Evolutionary conservation across 2,888 invertebrate genomes (phyloP).

Genomic region (Nymphalis polychloros): DNA sequence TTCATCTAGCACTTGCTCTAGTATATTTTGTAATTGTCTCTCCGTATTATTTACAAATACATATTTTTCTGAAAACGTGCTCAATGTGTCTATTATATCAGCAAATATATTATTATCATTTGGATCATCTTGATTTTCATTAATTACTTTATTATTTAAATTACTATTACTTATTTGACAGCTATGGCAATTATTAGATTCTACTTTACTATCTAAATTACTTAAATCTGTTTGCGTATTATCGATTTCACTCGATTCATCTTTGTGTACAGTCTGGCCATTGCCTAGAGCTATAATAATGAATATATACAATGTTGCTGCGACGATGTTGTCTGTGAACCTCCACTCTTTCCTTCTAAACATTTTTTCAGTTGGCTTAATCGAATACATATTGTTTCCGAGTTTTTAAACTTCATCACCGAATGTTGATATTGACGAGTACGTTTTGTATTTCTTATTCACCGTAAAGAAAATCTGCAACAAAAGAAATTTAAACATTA

Average conservation of each 20-base stretch:
- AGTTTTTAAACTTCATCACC: conserved; percentile 67
- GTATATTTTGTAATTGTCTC: conserved; percentile 68
- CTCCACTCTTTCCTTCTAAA: conserved; percentile 62
- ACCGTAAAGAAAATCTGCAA: conserved; percentile 62
- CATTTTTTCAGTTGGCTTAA: conserved; percentile 48
- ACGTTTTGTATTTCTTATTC: conserved; percentile 42
- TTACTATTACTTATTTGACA: conserved; percentile 66
- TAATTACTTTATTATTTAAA: conserved; percentile 41
- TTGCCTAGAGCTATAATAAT: conserved; percentile 54
- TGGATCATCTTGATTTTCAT: conserved; percentile 34
- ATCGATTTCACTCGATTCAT: conserved; percentile 54
- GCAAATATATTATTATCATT: conserved; percentile 48
- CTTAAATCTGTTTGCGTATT: conserved; percentile 63
- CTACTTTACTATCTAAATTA: conserved; percentile 66
- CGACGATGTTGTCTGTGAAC: conserved; percentile 49
- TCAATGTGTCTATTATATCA: conserved; percentile 59
- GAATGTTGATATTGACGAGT: conserved; percentile 39
- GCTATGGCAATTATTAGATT: conserved; percentile 73
- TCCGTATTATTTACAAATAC: conserved; percentile 65
- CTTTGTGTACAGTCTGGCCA: conserved; percentile 55
- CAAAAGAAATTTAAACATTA: conserved; percentile 45
- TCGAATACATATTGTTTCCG: conserved; percentile 60
- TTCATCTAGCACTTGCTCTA: conserved; percentile 82
- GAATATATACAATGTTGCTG: conserved; percentile 61
- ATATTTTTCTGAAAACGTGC: conserved; percentile 57